These are phyloP conservation scores for Mionectes macconnelli DNA, from an alignment of 2,113 vertebrate species.

Conservation along the genomic window DNA sequence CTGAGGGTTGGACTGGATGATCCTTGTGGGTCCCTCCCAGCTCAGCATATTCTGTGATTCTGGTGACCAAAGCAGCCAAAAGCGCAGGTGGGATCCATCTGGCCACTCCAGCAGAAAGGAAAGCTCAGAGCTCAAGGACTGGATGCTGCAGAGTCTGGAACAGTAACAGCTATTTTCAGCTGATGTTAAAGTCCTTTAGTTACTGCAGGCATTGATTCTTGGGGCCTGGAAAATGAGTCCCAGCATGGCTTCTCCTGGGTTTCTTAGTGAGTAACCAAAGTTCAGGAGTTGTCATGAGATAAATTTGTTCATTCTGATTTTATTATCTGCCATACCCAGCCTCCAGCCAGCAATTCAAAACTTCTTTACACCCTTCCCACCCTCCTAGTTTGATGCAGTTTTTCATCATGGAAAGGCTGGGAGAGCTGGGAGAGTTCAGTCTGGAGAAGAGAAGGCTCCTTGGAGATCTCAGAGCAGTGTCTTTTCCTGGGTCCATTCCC, in stretches of 20 bases:
- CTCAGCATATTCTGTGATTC: not conserved
- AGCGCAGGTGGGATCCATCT: not conserved
- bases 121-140: not conserved
- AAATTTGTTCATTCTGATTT: not conserved
- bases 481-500: not conserved
- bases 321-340: not conserved
- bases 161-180: not conserved
- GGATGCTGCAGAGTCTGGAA: not conserved
- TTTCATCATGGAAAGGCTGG: not conserved
- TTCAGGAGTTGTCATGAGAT: not conserved
- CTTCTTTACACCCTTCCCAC: not conserved
- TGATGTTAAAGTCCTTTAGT: not conserved
- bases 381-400: not conserved
- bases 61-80: not conserved
- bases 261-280: not conserved
- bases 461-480: not conserved
- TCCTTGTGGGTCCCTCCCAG: not conserved
- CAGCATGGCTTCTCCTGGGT: not conserved
- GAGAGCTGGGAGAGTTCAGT: not conserved
- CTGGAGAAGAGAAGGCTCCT: not conserved
- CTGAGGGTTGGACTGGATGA: not conserved
- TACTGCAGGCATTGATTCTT: slow-evolving; percentile 13
- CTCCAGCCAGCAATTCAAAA: not conserved
- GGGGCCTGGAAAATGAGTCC: not conserved
- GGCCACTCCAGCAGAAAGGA: not conserved